Conservation (phyloP, 2,888 invertebrate genomes). For the Cryptocephalus moraei region DNA sequence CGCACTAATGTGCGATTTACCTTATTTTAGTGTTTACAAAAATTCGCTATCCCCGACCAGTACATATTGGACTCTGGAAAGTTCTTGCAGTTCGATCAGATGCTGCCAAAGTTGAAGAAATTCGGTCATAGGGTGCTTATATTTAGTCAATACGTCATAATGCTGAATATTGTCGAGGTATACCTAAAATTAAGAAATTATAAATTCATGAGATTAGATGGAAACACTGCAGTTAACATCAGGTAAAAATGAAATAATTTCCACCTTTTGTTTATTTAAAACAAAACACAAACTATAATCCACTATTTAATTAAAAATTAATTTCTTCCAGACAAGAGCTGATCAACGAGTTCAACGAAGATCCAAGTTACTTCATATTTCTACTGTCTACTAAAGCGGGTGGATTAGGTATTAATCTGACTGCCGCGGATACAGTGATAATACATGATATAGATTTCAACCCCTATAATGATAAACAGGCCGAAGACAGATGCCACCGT, state of each 20-base stretch:
- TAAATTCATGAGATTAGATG: constrained; percentile 77
- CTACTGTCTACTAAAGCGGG: constrained; percentile 89
- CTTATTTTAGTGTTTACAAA: constrained; percentile 47
- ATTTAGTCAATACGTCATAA: constrained; percentile 94
- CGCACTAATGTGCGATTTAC: too few relatives aligned
- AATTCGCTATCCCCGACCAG: constrained; percentile 54
- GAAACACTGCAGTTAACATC: constrained; percentile 75
- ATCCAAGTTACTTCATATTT: constrained; percentile 76
- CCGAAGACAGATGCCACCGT: constrained; percentile 80
- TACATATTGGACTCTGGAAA: constrained; percentile 80
- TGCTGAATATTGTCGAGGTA: constrained; percentile 86
- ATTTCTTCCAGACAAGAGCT: constrained; percentile 62
- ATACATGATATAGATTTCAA: constrained; percentile 98
- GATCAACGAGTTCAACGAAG: constrained; percentile 79
- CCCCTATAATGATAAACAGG: constrained; percentile 97
- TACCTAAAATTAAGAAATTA: constrained; percentile 67
- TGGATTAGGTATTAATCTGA: constrained; percentile 91
- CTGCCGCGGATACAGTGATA: constrained; percentile 89
- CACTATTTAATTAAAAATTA: too few relatives aligned
- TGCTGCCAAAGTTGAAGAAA: constrained; percentile 63
- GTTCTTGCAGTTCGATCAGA: constrained; percentile 65
- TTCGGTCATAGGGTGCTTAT: constrained; percentile 76
- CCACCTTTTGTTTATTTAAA: too few relatives aligned
- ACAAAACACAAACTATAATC: too few relatives aligned
- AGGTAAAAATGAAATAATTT: too few relatives aligned